Evolutionary conservation across 2,113 vertebrate genomes (phyloP).

Genomic region (Pithys albifrons): DNA sequence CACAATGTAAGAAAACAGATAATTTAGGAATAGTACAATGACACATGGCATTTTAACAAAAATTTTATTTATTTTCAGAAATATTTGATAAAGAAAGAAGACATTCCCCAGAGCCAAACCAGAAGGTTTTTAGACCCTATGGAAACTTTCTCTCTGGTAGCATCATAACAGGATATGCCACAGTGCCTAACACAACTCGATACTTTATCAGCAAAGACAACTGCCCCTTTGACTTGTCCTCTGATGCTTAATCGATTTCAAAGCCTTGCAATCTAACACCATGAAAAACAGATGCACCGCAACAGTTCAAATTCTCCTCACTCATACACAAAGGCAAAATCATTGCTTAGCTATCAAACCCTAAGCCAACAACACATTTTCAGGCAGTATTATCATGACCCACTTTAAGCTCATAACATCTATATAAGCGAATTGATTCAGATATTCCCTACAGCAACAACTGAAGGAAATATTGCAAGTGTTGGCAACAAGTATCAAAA

Average conservation of each 20-base stretch:
- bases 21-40: background rate
- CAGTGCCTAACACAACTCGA: background rate
- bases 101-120: background rate
- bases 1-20: background rate
- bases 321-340: background rate
- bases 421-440: background rate
- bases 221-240: background rate
- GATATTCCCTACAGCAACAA: background rate
- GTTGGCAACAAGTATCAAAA: background rate
- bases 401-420: background rate
- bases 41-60: background rate
- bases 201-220: background rate
- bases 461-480: background rate
- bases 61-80: background rate
- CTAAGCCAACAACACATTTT: background rate
- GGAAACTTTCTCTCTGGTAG: background rate
- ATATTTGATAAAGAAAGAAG: background rate
- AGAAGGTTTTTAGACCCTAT: background rate
- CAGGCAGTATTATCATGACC: background rate
- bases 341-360: background rate
- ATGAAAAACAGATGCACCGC: background rate
- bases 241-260: background rate
- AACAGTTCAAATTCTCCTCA: background rate
- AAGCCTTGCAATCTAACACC: background rate
- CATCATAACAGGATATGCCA: background rate